Base-by-base conservation (phyloP, 2,888 invertebrate genomes). In the Aspidiotus destructor region DNA sequence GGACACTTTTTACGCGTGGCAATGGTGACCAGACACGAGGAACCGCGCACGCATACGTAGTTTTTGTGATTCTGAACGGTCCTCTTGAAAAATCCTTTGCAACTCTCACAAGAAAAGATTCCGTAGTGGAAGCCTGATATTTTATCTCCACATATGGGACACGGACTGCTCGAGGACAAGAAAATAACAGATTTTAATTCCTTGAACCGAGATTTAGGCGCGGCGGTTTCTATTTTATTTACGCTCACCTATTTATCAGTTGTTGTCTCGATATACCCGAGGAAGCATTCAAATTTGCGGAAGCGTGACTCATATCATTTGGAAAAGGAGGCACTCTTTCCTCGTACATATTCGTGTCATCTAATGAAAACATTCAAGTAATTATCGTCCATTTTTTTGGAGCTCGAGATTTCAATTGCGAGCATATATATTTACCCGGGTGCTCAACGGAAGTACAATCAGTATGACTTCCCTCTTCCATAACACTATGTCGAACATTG, bases 1-100 rank as follows among this genome's bases (percentile, higher is more conserved):
- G 97, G 96, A 75, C 97, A 97, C 78, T 97, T 97, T 77, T 97
- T 97, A 70, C 96, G 82, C 5, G 95, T 96, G 1, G 90, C 88
- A 53, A 94, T 90, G 9, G 92, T 92, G 11, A 97, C 92, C 40
- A 91, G 91, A 79, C 97, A 97, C 73, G 86, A 87, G 0, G 92
- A 92, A 1, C 94, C 93, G 41, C 93, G 82, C 61, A 90, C 81
- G 77, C 97, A 97, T 75, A 93, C 91, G 79, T 96, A 97, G 77
- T 93, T 92, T 81, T 97, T 97, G 73, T 95, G 86, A 78, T 97
- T 97, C 80, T 97, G 97, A n/a, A 97, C 96, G 17, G 96, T 97
- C 71, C 97, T 83, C 79, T 97, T 97, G 81, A 97, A 97, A 81
- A 97, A 97, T 2, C 96, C 96, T 79, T 97, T 97, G 79, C 97